Conservation (phyloP, 2,888 invertebrate genomes). For the Acanthococcus lagerstroemiae region DNA sequence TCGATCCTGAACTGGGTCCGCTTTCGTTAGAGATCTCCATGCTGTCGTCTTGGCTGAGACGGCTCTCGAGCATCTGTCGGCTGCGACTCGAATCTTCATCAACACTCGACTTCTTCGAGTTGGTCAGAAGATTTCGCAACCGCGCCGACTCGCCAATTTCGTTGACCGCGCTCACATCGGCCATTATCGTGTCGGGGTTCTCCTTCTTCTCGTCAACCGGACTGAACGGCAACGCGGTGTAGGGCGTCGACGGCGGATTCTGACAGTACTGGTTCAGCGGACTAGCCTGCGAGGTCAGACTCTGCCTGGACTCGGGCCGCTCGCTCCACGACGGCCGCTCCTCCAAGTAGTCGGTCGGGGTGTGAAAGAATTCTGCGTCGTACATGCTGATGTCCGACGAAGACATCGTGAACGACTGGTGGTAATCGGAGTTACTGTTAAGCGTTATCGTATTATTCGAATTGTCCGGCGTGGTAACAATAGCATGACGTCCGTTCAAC, state of each 20-base stretch:
- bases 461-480: slow-evolving; percentile 22
- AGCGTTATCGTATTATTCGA: background rate
- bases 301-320: slow-evolving; percentile 55
- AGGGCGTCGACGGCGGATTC: slow-evolving; percentile 43
- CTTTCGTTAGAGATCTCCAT: slow-evolving; percentile 8
- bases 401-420: slow-evolving; percentile 40
- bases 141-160: slow-evolving; percentile 47
- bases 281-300: slow-evolving; percentile 44
- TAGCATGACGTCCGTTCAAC: slow-evolving; percentile 5
- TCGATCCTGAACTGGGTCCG: slow-evolving; percentile 1
- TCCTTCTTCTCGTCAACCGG: slow-evolving; percentile 51
- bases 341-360: slow-evolving; percentile 49
- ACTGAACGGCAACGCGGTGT: slow-evolving; percentile 51
- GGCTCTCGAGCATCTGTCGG: background rate
- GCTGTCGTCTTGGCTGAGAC: slow-evolving; percentile 38
- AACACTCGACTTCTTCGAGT: slow-evolving; percentile 37
- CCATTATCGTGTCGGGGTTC: slow-evolving; percentile 45
- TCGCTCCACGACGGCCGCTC: slow-evolving; percentile 38
- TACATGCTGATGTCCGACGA: slow-evolving; percentile 46
- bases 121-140: slow-evolving; percentile 51
- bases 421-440: slow-evolving; percentile 39
- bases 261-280: slow-evolving; percentile 43
- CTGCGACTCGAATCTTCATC: slow-evolving; percentile 36
- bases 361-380: slow-evolving; percentile 56
- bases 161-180: slow-evolving; percentile 41